Evolutionary conservation across 2,113 vertebrate species (phyloP), one percentile per base, ranked within the genome.

Genomic region (Entomyzon cyanotis): DNA sequence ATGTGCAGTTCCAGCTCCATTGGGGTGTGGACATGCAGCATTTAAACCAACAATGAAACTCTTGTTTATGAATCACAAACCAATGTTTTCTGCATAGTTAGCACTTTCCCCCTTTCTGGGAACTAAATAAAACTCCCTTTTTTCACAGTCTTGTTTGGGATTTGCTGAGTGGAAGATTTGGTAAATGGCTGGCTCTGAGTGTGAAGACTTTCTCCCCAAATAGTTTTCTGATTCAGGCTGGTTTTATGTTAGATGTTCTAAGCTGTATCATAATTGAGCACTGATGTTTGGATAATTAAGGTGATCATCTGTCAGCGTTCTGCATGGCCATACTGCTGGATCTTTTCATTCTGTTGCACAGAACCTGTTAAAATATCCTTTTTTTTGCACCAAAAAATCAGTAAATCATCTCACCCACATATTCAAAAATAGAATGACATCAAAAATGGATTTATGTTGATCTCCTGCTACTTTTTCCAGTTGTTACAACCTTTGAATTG

Each of bases 261-360:
- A 91, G 50, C 56, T 87, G 35, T 16, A 22, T 84, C 89, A 52
- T 78, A 96, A 73, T 42, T 93, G 79, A 73, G 33, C 75, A 74
- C 31, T 90, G 89, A 63, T 93, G 89, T 97, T 70, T 83, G 50
- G 75, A 25, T 95, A 85, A 79, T 87, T 67, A 84, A 89, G 58
- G 23, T 62, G 50, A 12, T 94, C 58, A 68, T 96, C 92, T 93
- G 73, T 92, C 83, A 78, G 65, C 0, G 4, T 94, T 96, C 91
- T 94, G 59, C 63, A 14, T 74, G 74, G 70, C 41, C n/a, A 5
- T 89, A 9, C 62, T 78, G 82, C 44, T 78, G 46, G 24, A 22
- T 58, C 22, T 79, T 70, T 37, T 25, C 49, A 55, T 78, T 53
- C 41, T 84, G 5, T 92, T 62, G 22, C 33, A 59, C n/a, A 22